Conservation (phyloP, 2,797 vertebrate genomes). For the Micromesistius poutassou region DNA sequence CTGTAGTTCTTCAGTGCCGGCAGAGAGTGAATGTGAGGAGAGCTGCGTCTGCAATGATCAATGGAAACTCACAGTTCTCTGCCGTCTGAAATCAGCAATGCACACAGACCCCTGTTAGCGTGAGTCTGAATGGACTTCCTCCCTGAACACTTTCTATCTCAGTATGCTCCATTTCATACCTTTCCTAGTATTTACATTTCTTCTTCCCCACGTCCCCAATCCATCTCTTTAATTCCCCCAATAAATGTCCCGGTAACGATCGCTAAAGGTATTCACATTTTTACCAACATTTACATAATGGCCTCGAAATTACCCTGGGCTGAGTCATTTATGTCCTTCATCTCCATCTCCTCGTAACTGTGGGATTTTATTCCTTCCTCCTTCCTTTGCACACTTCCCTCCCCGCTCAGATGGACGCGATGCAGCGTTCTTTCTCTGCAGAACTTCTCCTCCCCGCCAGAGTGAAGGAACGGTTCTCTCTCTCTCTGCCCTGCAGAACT, state of each 20-base stretch:
- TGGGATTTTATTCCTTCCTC: neutral
- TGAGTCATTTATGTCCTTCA: neutral
- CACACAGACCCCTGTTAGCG: too few relatives aligned
- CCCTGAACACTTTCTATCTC: neutral
- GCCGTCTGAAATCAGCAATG: too few relatives aligned
- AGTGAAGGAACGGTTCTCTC: neutral
- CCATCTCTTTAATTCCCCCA: neutral
- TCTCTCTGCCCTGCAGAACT: neutral
- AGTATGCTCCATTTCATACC: neutral
- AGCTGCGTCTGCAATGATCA: slow-evolving; percentile 17
- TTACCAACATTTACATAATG: neutral
- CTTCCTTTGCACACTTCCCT: neutral
- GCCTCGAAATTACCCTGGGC: neutral
- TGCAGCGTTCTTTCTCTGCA: neutral
- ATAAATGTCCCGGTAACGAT: slow-evolving; percentile 1
- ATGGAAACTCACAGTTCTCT: slow-evolving; percentile 14
- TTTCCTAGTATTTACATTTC: neutral
- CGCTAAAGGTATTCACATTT: slow-evolving; percentile 19
- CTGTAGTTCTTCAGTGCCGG: neutral
- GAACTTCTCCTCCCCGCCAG: neutral
- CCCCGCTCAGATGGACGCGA: neutral
- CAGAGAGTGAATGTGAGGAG: neutral
- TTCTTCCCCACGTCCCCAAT: neutral
- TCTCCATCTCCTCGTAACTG: neutral
- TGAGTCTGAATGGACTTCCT: neutral